A percentile compares a stretch with the other conserved stretches of the same genome.
Evolutionary conservation across 2,797 vertebrate species (phyloP).

Genomic region (Chlorospingus flavigularis): DNA sequence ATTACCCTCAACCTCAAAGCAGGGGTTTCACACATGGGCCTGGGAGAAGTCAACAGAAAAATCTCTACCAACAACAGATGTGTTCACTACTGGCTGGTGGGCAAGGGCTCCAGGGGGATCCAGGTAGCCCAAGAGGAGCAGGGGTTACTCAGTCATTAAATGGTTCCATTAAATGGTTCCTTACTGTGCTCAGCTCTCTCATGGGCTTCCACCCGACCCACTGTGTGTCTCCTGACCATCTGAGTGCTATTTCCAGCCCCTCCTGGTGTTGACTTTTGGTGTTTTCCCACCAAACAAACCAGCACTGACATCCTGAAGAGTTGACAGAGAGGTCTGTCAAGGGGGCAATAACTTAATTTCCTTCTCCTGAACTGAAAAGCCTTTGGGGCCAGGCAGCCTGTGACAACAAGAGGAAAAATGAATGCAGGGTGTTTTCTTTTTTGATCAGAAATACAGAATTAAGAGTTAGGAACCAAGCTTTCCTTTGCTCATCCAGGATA

Average conservation of each 20-base stretch:
- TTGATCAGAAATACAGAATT: neutral
- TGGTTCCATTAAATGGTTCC: neutral
- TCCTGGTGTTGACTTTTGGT: neutral
- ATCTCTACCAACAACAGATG: neutral
- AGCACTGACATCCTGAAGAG: neutral
- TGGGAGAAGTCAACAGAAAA: neutral
- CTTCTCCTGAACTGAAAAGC: neutral
- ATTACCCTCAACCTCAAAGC: neutral
- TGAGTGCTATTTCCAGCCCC: slow-evolving; percentile 17
- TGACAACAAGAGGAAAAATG: neutral
- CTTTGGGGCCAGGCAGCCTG: neutral
- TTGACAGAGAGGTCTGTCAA: neutral
- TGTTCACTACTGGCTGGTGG: neutral
- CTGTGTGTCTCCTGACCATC: neutral
- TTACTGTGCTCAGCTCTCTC: neutral
- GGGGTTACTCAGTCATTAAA: neutral
- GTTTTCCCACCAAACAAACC: slow-evolving; percentile 29
- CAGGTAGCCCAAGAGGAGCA: neutral
- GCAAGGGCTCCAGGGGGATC: neutral
- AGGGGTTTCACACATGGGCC: neutral
- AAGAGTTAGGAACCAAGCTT: neutral
- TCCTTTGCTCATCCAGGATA: neutral
- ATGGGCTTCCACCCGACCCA: neutral
- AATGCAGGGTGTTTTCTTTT: neutral
- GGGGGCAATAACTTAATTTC: neutral